Percentiles rank a stretch among this genome's conserved stretches.
Conservation (phyloP, 1,140 invertebrate species). For the Schlechtendalia chinensis region DNA sequence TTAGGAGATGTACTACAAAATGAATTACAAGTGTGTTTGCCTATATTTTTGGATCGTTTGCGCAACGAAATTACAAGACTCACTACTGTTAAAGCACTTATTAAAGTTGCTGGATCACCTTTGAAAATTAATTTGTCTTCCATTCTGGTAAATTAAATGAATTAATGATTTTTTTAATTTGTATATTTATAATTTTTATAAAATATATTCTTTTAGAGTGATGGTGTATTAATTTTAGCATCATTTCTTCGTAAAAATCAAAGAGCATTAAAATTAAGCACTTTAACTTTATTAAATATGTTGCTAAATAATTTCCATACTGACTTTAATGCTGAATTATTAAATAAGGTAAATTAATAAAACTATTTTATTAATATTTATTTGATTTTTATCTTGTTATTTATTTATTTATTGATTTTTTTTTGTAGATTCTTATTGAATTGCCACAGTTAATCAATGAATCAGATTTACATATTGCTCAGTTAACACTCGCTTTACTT, state of each 20-base stretch:
- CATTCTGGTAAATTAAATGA: conserved; percentile 66
- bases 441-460: conserved; percentile 88
- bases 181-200: not conserved
- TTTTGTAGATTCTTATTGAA: conserved; percentile 68
- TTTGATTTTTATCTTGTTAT: no score
- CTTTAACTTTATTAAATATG: conserved; percentile 85
- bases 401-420: conserved; percentile 27
- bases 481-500: conserved; percentile 77
- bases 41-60: conserved; percentile 90
- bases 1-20: conserved; percentile 76
- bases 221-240: conserved; percentile 87
- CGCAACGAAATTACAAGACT: conserved; percentile 95
- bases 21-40: conserved; percentile 81
- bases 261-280: conserved; percentile 87
- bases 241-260: conserved; percentile 97
- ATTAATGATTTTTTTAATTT: not conserved
- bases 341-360: conserved; percentile 65
- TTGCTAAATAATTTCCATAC: conserved; percentile 73
- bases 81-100: conserved; percentile 93
- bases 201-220: conserved; percentile 61
- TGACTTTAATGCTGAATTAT: conserved; percentile 65
- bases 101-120: conserved; percentile 88
- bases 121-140: conserved; percentile 81
- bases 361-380: not conserved
- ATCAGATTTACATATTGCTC: conserved; percentile 92